Evolutionary conservation across 2,797 vertebrate genomes (phyloP), one percentile per base, ranked within the genome.

Genomic region (Diglossa cyanea): DNA sequence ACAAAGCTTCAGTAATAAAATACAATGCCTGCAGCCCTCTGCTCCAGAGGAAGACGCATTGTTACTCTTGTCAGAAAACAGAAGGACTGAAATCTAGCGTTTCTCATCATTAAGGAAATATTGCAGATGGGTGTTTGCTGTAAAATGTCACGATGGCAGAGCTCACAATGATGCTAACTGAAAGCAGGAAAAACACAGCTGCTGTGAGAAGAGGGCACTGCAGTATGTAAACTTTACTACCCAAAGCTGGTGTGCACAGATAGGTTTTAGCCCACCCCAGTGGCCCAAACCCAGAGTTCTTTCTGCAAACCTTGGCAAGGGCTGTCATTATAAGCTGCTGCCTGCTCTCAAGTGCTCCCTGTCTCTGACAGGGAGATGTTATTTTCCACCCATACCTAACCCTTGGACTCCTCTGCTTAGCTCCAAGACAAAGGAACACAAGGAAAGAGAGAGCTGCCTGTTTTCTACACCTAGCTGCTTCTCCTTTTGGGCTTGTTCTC

Each of bases 51-150:
- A 82, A 85, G 21, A 79, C 9, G 28, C 25, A 68, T 57, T 71
- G 60, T 42, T 71, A 70, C 51, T 71, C 72, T 33, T 83, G 79
- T 88, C 85, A 83, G 79, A 65, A 95, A 91, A 79, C 39, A 17
- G 65, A 86, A 23, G 24, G 24, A 45, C 61, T 74, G 65, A 94
- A 93, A 88, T 94, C n/a, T 50, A 91, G 20, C 30, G 42, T 74
- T 94, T 74, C 72, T 91, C 13, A 17, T 68, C 45, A 55, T 80
- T 94, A 85, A 91, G 66, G 40, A 84, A 88, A 81, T 78, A 72
- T 7, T 96, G 76, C 50, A 84, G 73, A 70, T 13, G 48, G 31
- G 3, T 57, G 19, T 61, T 86, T 90, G 53, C 57, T 65, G 73
- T 53, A 66, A 80, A 93, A 88, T 20, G 33, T 40, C 13, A 0